Percentiles rank a stretch among this genome's conserved stretches.
Conservation (phyloP, 2,888 invertebrate species). For the Hemicrepidius hirtus region DNA sequence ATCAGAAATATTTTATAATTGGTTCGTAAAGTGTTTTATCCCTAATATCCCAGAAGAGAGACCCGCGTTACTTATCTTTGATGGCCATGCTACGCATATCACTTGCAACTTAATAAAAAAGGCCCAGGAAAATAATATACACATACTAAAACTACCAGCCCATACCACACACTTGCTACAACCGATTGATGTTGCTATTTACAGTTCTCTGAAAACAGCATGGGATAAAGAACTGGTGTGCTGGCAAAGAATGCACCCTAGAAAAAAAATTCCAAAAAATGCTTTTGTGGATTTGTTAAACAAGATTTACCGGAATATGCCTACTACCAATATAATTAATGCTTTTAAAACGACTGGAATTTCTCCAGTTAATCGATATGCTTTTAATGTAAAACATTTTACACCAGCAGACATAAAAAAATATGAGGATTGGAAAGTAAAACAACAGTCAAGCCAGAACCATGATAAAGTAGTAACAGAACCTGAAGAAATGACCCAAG, state of each 20-base stretch:
- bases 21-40: conserved; percentile 59
- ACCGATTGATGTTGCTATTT: neutral
- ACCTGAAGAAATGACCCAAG: too few species aligned
- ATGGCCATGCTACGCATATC: conserved; percentile 20
- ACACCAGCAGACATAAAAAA: neutral
- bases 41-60: conserved; percentile 49
- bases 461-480: too few species aligned
- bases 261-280: neutral
- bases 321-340: neutral
- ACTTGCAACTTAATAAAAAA: conserved; percentile 4
- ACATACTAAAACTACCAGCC: neutral
- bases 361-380: neutral
- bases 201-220: neutral
- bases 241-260: neutral
- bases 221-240: neutral
- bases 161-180: neutral
- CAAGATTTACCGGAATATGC: neutral
- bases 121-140: neutral
- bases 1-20: conserved; percentile 41
- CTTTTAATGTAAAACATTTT: neutral
- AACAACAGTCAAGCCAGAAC: too few species aligned
- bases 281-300: neutral
- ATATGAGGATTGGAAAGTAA: neutral
- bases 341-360: neutral
- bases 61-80: conserved; percentile 56